Evolutionary conservation across 2,113 vertebrate species (phyloP).

Genomic region (Rynchops niger): DNA sequence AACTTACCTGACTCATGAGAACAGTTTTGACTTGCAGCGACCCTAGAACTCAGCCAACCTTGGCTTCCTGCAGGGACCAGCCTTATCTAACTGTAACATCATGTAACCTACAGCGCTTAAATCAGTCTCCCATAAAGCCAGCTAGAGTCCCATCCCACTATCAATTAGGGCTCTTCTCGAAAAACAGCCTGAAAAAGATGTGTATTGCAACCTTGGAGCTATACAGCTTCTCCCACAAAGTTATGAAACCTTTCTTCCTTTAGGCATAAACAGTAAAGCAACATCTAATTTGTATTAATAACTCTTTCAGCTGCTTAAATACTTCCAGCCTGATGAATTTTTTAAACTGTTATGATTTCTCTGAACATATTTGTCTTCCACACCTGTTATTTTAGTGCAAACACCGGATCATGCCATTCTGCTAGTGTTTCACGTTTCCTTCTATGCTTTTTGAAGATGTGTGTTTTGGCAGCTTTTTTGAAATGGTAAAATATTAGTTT

Average conservation of each 20-base stretch:
- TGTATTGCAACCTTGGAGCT: background rate
- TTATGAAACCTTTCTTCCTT: constrained; percentile 51
- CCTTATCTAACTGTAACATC: background rate
- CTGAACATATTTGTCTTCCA: background rate
- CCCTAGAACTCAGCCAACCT: background rate
- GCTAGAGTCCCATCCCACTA: background rate
- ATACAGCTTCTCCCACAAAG: constrained; percentile 27
- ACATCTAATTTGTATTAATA: constrained; percentile 26
- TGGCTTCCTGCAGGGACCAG: background rate
- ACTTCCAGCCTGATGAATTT: background rate
- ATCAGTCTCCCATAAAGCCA: background rate
- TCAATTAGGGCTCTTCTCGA: background rate
- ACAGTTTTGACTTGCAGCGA: background rate
- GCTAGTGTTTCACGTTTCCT: background rate
- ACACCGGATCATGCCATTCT: background rate
- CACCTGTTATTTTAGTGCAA: constrained; percentile 20
- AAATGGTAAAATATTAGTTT: background rate
- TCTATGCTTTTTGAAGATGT: background rate
- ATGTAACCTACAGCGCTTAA: background rate
- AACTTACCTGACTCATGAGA: background rate
- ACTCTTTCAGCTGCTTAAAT: constrained; percentile 16
- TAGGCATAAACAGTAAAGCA: constrained; percentile 17
- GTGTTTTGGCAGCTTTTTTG: background rate
- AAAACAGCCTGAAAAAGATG: constrained; percentile 1
- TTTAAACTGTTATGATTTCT: constrained; percentile 1